These are phyloP conservation scores for Cryptops parisi DNA, from an alignment of 2,888 invertebrate species.

Conservation along the genomic window DNA sequence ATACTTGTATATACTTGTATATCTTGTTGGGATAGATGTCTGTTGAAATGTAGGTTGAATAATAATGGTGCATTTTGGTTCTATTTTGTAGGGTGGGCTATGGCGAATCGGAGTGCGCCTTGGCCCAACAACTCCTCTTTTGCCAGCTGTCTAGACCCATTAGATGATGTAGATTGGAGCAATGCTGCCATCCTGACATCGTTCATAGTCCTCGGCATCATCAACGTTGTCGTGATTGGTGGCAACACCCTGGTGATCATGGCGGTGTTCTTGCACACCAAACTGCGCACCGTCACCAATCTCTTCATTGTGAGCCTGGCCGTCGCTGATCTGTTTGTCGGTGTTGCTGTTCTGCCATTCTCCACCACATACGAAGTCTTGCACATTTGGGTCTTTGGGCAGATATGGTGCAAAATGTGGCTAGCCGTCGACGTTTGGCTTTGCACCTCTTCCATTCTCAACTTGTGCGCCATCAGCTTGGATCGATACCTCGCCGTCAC, in stretches of 20 bases:
- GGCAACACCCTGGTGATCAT: constrained; percentile 87
- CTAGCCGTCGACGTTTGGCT: constrained; percentile 96
- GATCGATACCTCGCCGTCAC: constrained; percentile 92
- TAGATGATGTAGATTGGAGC: constrained; percentile 42
- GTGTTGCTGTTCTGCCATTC: constrained; percentile 86
- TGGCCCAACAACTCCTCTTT: constrained; percentile 1
- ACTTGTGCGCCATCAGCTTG: constrained; percentile 87
- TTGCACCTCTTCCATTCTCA: constrained; percentile 94
- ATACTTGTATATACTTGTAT: no score
- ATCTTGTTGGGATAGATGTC: no score
- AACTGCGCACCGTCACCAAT: constrained; percentile 88
- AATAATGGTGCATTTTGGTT: no score
- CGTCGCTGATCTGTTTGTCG: constrained; percentile 89
- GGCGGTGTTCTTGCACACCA: constrained; percentile 78
- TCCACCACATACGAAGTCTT: constrained; percentile 82
- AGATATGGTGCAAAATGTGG: constrained; percentile 93
- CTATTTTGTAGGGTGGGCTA: constrained; percentile 8
- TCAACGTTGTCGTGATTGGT: constrained; percentile 75
- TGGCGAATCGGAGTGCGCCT: constrained; percentile 8
- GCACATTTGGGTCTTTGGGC: constrained; percentile 93
- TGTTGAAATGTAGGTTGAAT: no score
- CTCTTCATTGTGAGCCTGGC: constrained; percentile 93
- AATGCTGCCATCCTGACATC: constrained; percentile 60
- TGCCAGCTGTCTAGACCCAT: constrained; percentile 8
- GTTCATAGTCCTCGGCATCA: constrained; percentile 59